A percentile compares a stretch with the other conserved stretches of the same genome.
Conservation (phyloP, 2,888 invertebrate genomes). For the Nomada hirtipes region DNA sequence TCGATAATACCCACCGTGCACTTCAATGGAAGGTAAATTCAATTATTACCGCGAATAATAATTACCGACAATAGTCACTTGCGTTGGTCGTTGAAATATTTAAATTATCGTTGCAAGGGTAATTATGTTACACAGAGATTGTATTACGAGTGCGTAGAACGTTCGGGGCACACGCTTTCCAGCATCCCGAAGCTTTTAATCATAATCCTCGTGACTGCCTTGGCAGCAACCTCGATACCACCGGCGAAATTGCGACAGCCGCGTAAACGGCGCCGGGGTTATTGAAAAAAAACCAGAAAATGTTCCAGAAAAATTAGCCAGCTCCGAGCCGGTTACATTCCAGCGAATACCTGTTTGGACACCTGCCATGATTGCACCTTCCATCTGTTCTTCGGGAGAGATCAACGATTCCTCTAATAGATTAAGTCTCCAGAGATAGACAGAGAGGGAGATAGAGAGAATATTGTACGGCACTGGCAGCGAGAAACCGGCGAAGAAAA, state of each 20-base stretch:
- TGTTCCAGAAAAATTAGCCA: constrained; percentile 30
- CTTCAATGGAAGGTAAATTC: too few species aligned
- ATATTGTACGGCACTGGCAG: not conserved
- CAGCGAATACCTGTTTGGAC: constrained; percentile 47
- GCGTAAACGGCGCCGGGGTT: constrained; percentile 13
- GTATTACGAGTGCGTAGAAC: constrained; percentile 1
- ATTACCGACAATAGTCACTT: too few species aligned
- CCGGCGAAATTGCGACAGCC: constrained; percentile 26
- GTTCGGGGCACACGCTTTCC: not conserved
- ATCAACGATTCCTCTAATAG: constrained; percentile 17
- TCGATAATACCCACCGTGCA: too few species aligned
- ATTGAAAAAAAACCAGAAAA: constrained; percentile 17
- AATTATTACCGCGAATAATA: too few species aligned
- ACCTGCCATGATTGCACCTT: constrained; percentile 21
- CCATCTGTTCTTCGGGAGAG: constrained; percentile 30
- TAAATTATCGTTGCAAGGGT: too few species aligned
- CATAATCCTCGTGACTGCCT: constrained; percentile 47
- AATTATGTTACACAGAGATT: too few species aligned
- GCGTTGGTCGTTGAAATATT: too few species aligned
- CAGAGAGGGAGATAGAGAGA: not conserved
- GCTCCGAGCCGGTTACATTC: constrained; percentile 50
- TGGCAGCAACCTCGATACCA: constrained; percentile 39
- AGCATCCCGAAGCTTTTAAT: constrained; percentile 20
- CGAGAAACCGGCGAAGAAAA: not conserved
- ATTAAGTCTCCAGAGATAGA: not conserved